Evolutionary conservation across 2,888 invertebrate genomes (phyloP), one percentile per base, ranked within the genome.

Genomic region (Lepetodrilus schrolli): DNA sequence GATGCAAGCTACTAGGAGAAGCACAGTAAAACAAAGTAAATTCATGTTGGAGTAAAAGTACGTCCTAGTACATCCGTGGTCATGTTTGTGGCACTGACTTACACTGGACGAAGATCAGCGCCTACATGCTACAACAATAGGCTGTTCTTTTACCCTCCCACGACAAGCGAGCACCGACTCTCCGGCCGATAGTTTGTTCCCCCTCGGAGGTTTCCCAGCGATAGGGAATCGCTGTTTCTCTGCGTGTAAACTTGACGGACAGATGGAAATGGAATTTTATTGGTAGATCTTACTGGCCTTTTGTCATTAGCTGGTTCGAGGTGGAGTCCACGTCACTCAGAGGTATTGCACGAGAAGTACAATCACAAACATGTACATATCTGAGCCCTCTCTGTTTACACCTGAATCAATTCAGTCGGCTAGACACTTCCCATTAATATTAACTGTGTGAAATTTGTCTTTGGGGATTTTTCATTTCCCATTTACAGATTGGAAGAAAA

Each of bases 221-320:
- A 58, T 58, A 58, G 58, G 58, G 34, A 58, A 30, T 58, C 58
- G 58, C 58, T 58, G 58, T 58, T 58, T 58, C 58, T 58, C 58
- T 26, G 30, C 10, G 34, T 58, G 58, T 58, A 58, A 58, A 58
- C 30, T 23, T 58, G 58, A 58, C 58, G 30, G 58, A 30, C 58
- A 58, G 58, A 58, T 58, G 58, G 58, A 58, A 58, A 58, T 30
- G 58, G 58, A 58, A 58, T 58, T 58, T 58, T 58, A 58, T 58
- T 58, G 58, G 58, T 58, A 58, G 58, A 58, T 58, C 58, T 58
- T 34, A 58, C 58, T 58, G 58, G 58, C 58, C 58, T 30, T 58
- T 58, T 58, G 58, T 58, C 58, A 30, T 30, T 23, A 34, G 58
- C 58, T 30, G 30, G 30, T 34, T 30, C 17, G 58, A 58, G 58